Base-by-base conservation (phyloP, 2,888 invertebrate genomes). In the Cheilosia vulpina region DNA sequence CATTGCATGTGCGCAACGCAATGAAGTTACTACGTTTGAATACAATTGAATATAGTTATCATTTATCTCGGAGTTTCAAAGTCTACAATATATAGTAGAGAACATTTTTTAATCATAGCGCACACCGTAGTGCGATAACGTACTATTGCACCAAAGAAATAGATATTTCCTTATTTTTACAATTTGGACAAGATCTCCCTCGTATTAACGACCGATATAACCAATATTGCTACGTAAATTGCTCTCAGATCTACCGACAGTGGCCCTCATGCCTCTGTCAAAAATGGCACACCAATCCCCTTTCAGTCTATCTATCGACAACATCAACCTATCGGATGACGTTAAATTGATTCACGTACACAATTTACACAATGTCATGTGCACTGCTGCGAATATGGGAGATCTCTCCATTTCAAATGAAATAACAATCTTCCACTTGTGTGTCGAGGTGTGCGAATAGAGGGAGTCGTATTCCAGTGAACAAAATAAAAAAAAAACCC, bases 391-490 rank as follows among this genome's bases (percentile, higher is more conserved):
- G 52, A 73, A 83, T 73, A 78, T 69, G 68, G 73, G 24, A 83
- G 83, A 83, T 78, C 78, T 83, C 78, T 78, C 78, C 78, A 78
- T 83, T 78, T 83, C 83, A 83, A 83, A 68, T 77, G 73, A 66
- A 78, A 78, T 78, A 73, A 83, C 78, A 83, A 77, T 77, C 77
- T 41, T 69, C 76, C 58, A 47, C 63, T 65, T 53, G 60, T 66
- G 47, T 47, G 57, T 5, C 38, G 38, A 38, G 38, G 4, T 11
- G 24, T n/a, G 24, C 6, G 9, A 24, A 17, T 13, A 21, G 50
- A 21, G 13, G 19, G 19, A 50, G 19, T 47, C 3, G 19, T 17
- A 47, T 47, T 47, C 17, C 52, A 11, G 4, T 17, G 17, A 45
- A 45, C 7, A 17, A 52, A 52, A 21, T 2, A 13, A 24, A 15